These are phyloP conservation scores for Sebastes schlegelii DNA, from an alignment of 2,113 vertebrate genomes.

Conservation along the genomic window DNA sequence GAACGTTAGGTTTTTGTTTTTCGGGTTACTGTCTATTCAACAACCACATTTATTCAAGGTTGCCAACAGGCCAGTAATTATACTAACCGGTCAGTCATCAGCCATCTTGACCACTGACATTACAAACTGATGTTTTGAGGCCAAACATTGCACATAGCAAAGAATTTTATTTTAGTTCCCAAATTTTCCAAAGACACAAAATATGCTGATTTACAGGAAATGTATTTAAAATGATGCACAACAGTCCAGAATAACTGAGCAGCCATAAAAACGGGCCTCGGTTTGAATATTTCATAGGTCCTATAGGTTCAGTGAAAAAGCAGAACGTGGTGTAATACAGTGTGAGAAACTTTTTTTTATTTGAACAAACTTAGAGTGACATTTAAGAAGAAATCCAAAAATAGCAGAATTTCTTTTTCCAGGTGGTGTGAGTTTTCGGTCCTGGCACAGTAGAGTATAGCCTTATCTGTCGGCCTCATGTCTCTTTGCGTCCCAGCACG, in stretches of 20 bases:
- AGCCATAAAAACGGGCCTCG: neutral
- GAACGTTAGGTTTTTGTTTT: too few relatives aligned
- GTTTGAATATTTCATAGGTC: neutral
- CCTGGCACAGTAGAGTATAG: neutral
- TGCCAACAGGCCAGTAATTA: too few relatives aligned
- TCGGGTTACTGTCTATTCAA: too few relatives aligned
- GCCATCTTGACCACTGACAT: too few relatives aligned
- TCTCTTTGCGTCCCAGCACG: constrained; percentile 85
- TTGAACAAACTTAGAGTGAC: neutral
- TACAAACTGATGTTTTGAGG: too few relatives aligned
- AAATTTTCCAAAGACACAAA: neutral
- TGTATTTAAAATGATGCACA: constrained; percentile 1
- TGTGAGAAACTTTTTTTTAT: neutral
- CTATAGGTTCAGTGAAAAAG: neutral
- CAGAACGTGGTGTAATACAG: neutral
- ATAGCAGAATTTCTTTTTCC: neutral
- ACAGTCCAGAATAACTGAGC: neutral
- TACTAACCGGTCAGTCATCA: too few relatives aligned
- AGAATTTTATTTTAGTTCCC: too few relatives aligned
- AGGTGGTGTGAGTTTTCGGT: neutral
- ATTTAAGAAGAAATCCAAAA: neutral
- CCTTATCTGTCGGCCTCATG: neutral
- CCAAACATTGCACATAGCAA: too few relatives aligned
- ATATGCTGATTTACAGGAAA: neutral
- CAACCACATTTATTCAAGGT: too few relatives aligned